Evolutionary conservation across 2,113 vertebrate genomes (phyloP).

Genomic region (Cairina moschata): DNA sequence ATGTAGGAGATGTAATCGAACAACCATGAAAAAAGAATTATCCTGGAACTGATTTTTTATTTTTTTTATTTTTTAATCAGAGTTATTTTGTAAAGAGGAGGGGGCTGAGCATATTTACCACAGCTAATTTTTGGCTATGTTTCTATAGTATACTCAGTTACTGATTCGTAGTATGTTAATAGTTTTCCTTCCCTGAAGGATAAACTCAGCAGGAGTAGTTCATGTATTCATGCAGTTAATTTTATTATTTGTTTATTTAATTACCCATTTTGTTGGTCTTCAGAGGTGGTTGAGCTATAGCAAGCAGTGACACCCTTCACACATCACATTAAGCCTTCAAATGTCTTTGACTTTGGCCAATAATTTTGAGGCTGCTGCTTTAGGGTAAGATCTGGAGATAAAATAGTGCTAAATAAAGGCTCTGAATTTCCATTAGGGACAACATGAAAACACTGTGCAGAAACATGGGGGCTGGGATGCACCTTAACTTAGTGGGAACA

Average conservation of each 20-base stretch:
- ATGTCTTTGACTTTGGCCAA: not conserved
- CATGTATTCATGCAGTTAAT: not conserved
- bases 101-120: not conserved
- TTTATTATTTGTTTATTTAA: not conserved
- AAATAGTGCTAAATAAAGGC: not conserved
- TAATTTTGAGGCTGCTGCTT: not conserved
- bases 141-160: not conserved
- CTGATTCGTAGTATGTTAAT: not conserved
- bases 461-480: not conserved
- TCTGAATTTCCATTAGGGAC: not conserved
- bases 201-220: not conserved
- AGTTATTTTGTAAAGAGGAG: not conserved
- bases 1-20: not conserved
- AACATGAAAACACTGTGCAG: not conserved
- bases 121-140: not conserved
- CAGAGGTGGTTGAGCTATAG: not conserved
- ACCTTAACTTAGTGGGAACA: not conserved
- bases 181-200: not conserved
- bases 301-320: not conserved
- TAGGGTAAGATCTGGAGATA: not conserved
- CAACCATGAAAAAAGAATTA: not conserved
- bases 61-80: not conserved
- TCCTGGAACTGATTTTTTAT: not conserved
- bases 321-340: not conserved
- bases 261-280: not conserved